Evolutionary conservation across 2,797 vertebrate genomes (phyloP).

Genomic region (Sebastes taczanowskii): DNA sequence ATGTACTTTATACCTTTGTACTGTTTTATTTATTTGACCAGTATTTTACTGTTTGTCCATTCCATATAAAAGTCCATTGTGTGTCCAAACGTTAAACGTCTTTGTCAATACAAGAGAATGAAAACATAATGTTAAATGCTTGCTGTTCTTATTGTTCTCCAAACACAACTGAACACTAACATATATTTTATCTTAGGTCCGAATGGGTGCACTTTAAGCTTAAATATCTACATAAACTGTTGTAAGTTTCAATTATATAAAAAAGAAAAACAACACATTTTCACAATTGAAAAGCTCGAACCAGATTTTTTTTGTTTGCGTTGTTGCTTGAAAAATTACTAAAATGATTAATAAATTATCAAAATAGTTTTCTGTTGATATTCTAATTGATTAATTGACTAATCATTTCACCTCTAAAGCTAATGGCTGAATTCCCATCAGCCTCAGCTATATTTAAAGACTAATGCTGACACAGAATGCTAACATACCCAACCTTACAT

Average conservation of each 20-base stretch:
- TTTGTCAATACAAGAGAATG: neutral
- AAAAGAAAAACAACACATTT: neutral
- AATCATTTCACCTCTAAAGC: neutral
- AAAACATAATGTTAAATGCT: neutral
- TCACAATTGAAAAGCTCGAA: neutral
- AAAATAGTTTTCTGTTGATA: no score
- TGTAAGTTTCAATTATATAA: neutral
- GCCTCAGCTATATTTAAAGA: neutral
- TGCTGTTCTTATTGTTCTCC: neutral
- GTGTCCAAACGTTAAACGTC: neutral
- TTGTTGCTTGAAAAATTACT: neutral
- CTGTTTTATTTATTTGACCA: neutral
- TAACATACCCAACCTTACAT: neutral
- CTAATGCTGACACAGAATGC: neutral
- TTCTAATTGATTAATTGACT: neutral
- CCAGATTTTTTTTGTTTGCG: neutral
- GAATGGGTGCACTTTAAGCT: neutral
- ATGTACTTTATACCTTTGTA: neutral
- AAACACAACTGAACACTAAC: neutral
- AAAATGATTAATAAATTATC: no score
- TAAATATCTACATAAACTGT: neutral
- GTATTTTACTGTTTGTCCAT: neutral
- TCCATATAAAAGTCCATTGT: neutral
- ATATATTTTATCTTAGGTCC: neutral
- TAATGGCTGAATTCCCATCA: neutral